Evolutionary conservation across 2,797 vertebrate species (phyloP), one percentile per base, ranked within the genome.

Genomic region (Emys orbicularis): DNA sequence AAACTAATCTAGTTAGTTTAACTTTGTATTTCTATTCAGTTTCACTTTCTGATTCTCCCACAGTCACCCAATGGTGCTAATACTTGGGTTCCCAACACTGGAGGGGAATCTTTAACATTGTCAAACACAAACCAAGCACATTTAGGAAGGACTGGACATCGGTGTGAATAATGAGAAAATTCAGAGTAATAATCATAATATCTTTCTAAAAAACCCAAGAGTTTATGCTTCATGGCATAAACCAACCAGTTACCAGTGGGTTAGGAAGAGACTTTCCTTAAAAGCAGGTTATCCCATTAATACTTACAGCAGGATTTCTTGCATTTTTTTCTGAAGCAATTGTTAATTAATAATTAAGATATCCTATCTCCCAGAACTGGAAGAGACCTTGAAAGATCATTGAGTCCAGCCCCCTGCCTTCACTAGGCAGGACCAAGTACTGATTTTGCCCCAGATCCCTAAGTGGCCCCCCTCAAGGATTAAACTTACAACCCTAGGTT

Each of bases 1-100:
- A 76, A 87, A 80, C 15, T 3, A 49, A 12, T 56, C 82, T 88
- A 13, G 92, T 95, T 86, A 90, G 81, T 79, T 49, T 83, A 95
- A 21, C n/a, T 57, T n/a, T 54, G 3, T 16, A 8, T 57, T 90
- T 77, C 81, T 79, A 93, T 77, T 49, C 47, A 23, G 79, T 92
- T 80, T 65, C 12, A 34, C 29, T 82, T 87, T 54, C 47, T 52
- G 77, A 37, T 74, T n/a, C 19, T 61, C 11, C 18, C 44, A 25
- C 12, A 23, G 31, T 34, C 18, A 12, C 44, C 21, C 37, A 41
- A 3, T 41, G 68, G n/a, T 72, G 37, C 37, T 41, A 21, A 72
- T 72, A 72, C 18, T 31, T 59, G 41, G 56, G 19, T 83, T 83
- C 54, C 27, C 54, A 82, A 54, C 16, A 18, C 16, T 21, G 16